Evolutionary conservation across 2,113 vertebrate species (phyloP), one percentile per base, ranked within the genome.

Genomic region (Oncorhynchus keta): DNA sequence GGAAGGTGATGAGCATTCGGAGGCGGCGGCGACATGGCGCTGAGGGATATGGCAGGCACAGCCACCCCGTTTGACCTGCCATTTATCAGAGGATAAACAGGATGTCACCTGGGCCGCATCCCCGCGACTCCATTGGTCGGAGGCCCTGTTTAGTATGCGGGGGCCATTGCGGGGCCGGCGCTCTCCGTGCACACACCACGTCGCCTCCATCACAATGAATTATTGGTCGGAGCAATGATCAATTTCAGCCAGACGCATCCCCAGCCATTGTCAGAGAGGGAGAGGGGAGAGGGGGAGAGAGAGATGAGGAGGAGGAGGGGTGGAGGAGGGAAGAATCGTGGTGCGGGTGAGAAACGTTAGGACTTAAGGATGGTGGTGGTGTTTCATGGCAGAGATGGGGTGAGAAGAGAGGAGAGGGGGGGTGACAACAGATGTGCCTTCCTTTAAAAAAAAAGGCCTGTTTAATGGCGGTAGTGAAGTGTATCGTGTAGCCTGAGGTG

Each of bases 11-110:
- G 28, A 72, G 45, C 22, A 11, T 57, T 71, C 45, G 39, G 49
- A 74, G 76, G 83, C 28, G 72, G 59, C 90, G 91, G 83, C 93
- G 93, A 95, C 93, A 93, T 83, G 92, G 89, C 84, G 87, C 88
- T 94, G 93, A 96, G 88, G 92, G 93, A 95, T 94, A 93, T 93
- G 93, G 90, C 89, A 91, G 93, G 90, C 95, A 92, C 89, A 77
- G 87, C 91, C 95, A 93, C 92, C 91, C 86, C 90, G 92, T 93
- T 94, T 97, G 95, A 95, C 95, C 94, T 90, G 87, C 89, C 91
- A 92, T 96, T 95, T 93, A 93, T 96, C 93, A 95, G 91, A 90
- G 89, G 90, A 89, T 82, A 91, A 92, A 89, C 89, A 90, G 39
- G 87, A 82, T 91, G 83, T 90, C 90, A 91, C 80, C 75, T 92